phyloP scores from a whole-genome alignment of 2,797 vertebrate genomes.

The Propithecus deckenii region DNA sequence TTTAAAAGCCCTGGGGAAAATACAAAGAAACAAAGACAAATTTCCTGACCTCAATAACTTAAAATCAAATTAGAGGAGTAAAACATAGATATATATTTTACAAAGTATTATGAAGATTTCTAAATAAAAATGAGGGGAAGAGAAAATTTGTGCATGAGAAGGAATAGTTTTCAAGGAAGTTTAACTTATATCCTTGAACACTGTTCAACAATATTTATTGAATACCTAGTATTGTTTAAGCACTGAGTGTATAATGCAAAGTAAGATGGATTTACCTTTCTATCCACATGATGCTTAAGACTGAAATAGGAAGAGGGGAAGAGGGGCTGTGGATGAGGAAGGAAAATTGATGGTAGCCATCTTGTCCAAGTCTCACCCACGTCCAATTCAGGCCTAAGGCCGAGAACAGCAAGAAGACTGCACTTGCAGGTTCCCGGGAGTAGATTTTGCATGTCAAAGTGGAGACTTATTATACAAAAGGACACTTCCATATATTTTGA shows the following conservation, averaged over 20 bases:
- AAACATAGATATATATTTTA: background rate
- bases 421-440: background rate
- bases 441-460: background rate
- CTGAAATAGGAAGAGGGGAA: background rate
- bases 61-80: background rate
- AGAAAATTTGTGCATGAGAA: background rate
- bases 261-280: background rate
- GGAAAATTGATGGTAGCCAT: background rate
- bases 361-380: background rate
- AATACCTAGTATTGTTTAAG: background rate
- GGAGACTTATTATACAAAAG: background rate
- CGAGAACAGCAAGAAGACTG: background rate
- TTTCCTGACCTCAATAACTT: background rate
- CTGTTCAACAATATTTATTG: background rate
- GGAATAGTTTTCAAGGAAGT: background rate
- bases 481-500: background rate
- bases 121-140: background rate
- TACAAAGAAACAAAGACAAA: background rate
- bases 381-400: background rate
- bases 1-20: background rate
- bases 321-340: background rate
- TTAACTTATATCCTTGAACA: slow-evolving; percentile 43
- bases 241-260: background rate
- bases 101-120: background rate
- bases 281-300: background rate